Evolutionary conservation across 2,113 vertebrate species (phyloP).

Genomic region (Nettapus auritus): DNA sequence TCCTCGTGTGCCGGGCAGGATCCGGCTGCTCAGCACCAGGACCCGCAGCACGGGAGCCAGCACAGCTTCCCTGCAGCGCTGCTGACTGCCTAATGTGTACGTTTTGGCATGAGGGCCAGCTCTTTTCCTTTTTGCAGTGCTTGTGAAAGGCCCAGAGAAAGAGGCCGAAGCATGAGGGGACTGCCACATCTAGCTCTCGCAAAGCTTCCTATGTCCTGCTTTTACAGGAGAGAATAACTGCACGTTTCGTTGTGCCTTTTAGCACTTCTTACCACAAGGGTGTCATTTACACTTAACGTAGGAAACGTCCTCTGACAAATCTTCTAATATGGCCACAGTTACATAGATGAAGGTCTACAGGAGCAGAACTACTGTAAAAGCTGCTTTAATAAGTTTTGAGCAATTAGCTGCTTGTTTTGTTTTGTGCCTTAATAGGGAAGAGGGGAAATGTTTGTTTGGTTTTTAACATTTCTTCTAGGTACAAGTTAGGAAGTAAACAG

Average conservation of each 20-base stretch:
- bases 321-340: background rate
- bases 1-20: background rate
- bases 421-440: background rate
- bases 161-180: background rate
- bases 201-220: background rate
- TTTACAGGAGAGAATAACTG: background rate
- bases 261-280: background rate
- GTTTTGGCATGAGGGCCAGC: no score
- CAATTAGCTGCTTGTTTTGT: background rate
- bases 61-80: background rate
- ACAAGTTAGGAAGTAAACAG: constrained; percentile 29
- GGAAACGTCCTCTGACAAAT: background rate
- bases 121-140: background rate
- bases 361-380: background rate
- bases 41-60: rapidly evolving
- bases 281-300: rapidly evolving
- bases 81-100: no score
- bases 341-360: background rate
- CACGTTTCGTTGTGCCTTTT: rapidly evolving
- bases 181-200: background rate
- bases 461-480: background rate
- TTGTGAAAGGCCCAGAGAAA: background rate
- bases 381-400: background rate
- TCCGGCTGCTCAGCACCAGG: background rate
- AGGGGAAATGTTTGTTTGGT: background rate